Evolutionary conservation across 2,113 vertebrate genomes (phyloP), one percentile per base, ranked within the genome.

Genomic region (Ageneiosus marmoratus): DNA sequence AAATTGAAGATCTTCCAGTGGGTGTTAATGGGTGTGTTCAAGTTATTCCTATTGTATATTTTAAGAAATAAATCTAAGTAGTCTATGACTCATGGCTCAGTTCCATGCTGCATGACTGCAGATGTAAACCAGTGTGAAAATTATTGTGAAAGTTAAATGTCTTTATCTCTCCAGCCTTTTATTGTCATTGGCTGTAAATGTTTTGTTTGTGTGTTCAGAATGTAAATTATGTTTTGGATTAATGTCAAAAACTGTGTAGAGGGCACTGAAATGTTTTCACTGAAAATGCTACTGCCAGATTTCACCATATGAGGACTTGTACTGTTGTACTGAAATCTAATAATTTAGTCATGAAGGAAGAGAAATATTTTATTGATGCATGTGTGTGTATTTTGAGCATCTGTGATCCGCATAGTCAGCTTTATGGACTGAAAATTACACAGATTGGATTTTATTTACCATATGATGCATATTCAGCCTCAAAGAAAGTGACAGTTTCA

Each of bases 301-400:
- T 60, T 79, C 76, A 79, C 63, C 65, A n/a, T 50, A 79, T 60
- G 55, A 77, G 41, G 48, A 83, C 46, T 56, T 74, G 55, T 67
- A n/a, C n/a, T n/a, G 51, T 76, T 75, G 50, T 77, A 85, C 73
- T 69, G 83, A 77, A 76, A 74, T 29, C 55, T 20, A 55, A 34
- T 83, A 65, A 82, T 37, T 65, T 51, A 75, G 46, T 78, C 16
- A 77, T 67, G 75, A 44, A 1, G 41, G 75, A 37, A 55, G 16
- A 34, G 34, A 77, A 55, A 41, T 62, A 55, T 58, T 13, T 41
- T 60, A 79, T 73, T 48, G 63, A 73, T 74, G 65, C 77, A 81
- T 86, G 80, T 81, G 79, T 83, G 72, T 85, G 84, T 89, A 67
- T 82, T 79, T 84, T 87, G 76, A 86, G 84, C 79, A 70, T 86